Conservation (phyloP, 2,888 invertebrate species). For the Myopa testacea region DNA sequence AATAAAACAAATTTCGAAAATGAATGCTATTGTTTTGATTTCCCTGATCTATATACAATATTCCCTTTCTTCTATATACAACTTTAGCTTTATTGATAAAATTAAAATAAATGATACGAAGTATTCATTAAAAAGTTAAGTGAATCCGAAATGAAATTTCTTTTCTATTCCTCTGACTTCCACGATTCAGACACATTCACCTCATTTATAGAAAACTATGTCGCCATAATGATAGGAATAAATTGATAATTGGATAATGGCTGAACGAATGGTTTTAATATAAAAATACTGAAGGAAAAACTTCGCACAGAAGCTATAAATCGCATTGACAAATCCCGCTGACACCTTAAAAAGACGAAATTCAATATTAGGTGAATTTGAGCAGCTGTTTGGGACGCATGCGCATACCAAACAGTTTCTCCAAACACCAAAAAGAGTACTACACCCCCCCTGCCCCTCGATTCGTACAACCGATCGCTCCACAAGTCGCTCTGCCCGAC, state of each 20-base stretch:
- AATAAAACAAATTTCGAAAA: too few relatives aligned
- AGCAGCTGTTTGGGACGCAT: not conserved
- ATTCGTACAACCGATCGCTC: not conserved
- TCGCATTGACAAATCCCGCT: not conserved
- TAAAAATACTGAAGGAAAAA: not conserved
- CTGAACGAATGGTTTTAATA: slow-evolving; percentile 2
- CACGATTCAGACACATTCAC: not conserved
- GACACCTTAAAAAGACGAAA: slow-evolving; percentile 9
- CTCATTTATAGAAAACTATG: not conserved
- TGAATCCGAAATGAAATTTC: too few relatives aligned
- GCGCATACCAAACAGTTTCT: slow-evolving; percentile 12
- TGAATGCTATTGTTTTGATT: too few relatives aligned
- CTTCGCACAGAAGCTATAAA: slow-evolving; percentile 9
- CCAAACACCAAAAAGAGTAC: too few relatives aligned
- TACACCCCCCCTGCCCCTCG: not conserved
- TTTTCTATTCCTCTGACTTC: too few relatives aligned
- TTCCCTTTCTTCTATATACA: too few relatives aligned
- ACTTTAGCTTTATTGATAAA: too few relatives aligned
- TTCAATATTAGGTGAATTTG: not conserved
- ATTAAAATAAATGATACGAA: too few relatives aligned
- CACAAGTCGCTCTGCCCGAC: not conserved
- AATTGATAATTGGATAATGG: not conserved
- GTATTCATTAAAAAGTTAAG: too few relatives aligned
- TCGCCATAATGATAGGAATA: slow-evolving; percentile 5
- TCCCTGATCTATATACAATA: too few relatives aligned